Evolutionary conservation across 2,888 invertebrate species (phyloP), one percentile per base, ranked within the genome.

Genomic region (Aethes cnicana): DNA sequence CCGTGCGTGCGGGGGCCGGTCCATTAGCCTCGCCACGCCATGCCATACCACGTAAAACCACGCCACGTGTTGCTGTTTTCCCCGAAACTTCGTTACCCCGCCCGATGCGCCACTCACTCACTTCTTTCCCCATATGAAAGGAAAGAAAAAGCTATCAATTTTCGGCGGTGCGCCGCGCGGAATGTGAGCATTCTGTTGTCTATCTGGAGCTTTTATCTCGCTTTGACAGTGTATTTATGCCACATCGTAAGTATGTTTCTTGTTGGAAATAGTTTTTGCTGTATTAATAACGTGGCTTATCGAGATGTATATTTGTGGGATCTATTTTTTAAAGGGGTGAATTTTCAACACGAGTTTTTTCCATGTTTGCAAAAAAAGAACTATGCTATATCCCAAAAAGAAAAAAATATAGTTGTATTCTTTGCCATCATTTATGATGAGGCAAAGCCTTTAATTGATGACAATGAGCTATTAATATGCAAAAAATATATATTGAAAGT

Each of bases 31-130:
- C 59, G 47, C 56, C 69, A 76, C 74, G n/a, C n/a, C n/a, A n/a
- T n/a, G n/a, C n/a, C n/a, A n/a, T n/a, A n/a, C n/a, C n/a, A n/a
- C n/a, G n/a, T n/a, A n/a, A n/a, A n/a, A n/a, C n/a, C n/a, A n/a
- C n/a, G n/a, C n/a, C n/a, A 78, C 75, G 72, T 75, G 74, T 72
- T 71, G 73, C 74, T 75, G 66, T 76, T 77, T 75, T 70, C 62
- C 63, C 56, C 67, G 59, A 77, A 81, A 81, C 70, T 75, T 79
- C 66, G 75, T 79, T 79, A 78, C 68, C 68, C 60, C 67, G 39
- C 66, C 62, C 67, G 63, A 65, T 63, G 68, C 71, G 69, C 66
- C 64, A 68, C 69, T 68, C 59, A 58, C 58, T 59, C 62, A 48
- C 62, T 64, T 68, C 62, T 65, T 66, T 64, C 56, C 47, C 63